Evolutionary conservation across 2,888 invertebrate genomes (phyloP).

Genomic region (Cybosia mesomella): DNA sequence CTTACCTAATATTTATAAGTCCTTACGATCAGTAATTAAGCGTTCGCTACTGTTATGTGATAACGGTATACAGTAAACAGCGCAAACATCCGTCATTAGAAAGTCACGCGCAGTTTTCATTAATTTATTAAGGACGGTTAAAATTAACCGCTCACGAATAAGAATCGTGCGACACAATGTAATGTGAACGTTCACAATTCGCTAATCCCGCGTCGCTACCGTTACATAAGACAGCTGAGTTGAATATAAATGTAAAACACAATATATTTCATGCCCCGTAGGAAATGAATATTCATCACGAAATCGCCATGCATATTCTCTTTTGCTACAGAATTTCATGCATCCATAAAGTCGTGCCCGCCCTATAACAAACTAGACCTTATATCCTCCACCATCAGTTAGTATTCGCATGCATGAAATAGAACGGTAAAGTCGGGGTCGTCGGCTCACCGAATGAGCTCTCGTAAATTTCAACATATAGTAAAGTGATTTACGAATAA

Average conservation of each 20-base stretch:
- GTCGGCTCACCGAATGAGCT: conserved; percentile 70
- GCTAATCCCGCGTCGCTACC: conserved; percentile 86
- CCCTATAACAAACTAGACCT: conserved; percentile 72
- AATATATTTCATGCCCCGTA: conserved; percentile 88
- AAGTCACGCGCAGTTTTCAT: conserved; percentile 75
- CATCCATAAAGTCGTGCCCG: conserved; percentile 65
- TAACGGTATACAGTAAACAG: conserved; percentile 63
- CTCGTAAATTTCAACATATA: conserved; percentile 87
- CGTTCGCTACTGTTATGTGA: conserved; percentile 58
- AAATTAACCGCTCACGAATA: conserved; percentile 76
- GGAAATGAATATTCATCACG: conserved; percentile 88
- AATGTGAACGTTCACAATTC: conserved; percentile 84
- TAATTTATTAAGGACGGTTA: conserved; percentile 76
- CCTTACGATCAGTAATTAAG: conserved; percentile 38
- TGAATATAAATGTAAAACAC: conserved; percentile 88
- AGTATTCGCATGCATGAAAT: conserved; percentile 65
- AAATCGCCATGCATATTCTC: conserved; percentile 87
- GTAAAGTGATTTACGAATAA: conserved; percentile 88
- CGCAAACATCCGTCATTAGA: conserved; percentile 70
- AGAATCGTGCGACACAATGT: conserved; percentile 75
- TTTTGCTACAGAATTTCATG: conserved; percentile 81
- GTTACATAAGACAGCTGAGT: conserved; percentile 86
- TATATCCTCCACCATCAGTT: conserved; percentile 67
- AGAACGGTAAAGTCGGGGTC: conserved; percentile 69
- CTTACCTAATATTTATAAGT: conserved; percentile 18